Evolutionary conservation across 1,140 invertebrate genomes (phyloP).

Genomic region (Pogonus chalceus): DNA sequence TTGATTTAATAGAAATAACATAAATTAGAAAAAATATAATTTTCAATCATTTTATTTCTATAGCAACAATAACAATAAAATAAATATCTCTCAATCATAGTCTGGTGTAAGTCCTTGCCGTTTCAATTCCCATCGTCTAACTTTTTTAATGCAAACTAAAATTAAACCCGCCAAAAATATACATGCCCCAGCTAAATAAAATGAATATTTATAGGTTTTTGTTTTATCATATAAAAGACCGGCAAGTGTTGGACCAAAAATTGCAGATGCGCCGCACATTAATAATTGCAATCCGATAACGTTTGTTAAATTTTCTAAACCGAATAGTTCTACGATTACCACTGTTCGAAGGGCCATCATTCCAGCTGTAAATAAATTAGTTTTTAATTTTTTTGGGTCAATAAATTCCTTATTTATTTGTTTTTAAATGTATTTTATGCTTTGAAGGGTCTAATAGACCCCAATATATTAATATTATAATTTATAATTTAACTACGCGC

Average conservation of each 20-base stretch:
- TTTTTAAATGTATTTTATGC: no score
- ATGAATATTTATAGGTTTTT: neutral
- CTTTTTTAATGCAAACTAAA: neutral
- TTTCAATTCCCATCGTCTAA: neutral
- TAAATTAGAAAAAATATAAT: no score
- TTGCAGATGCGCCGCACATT: slow-evolving; percentile 43
- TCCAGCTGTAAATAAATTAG: slow-evolving; percentile 23
- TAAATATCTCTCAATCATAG: no score
- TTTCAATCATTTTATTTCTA: no score
- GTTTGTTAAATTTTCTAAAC: slow-evolving; percentile 48
- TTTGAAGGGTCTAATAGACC: no score
- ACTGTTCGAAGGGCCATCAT: slow-evolving; percentile 56
- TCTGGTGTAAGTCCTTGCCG: no score
- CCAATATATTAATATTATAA: no score
- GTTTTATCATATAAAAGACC: neutral
- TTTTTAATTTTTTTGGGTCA: neutral
- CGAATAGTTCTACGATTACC: slow-evolving; percentile 53
- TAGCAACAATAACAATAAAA: no score
- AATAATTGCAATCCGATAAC: slow-evolving; percentile 51
- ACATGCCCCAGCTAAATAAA: neutral
- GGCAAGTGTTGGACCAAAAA: neutral
- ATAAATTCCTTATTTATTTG: no score
- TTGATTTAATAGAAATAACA: no score
- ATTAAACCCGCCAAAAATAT: neutral
- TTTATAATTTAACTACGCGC: no score